Evolutionary conservation across 2,113 vertebrate species (phyloP).

Genomic region (Entomyzon cyanotis): DNA sequence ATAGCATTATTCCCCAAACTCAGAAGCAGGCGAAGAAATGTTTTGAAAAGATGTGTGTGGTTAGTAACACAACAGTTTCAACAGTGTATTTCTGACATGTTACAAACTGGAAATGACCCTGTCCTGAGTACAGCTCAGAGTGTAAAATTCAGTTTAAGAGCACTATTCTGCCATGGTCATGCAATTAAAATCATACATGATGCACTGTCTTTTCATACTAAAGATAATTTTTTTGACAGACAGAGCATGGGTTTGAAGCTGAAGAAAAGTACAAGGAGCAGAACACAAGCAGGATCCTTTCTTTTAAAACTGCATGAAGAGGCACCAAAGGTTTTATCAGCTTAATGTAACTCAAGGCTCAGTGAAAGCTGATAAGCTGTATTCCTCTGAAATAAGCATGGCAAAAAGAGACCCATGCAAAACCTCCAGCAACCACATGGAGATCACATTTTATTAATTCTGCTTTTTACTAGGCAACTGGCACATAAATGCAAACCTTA

Average conservation of each 20-base stretch:
- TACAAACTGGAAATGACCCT: neutral
- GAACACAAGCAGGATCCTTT: neutral
- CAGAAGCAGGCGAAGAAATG: neutral
- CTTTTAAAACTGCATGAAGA: neutral
- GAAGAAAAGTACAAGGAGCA: neutral
- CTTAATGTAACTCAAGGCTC: neutral
- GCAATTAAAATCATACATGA: neutral
- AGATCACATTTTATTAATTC: slow-evolving; percentile 5
- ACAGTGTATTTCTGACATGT: neutral
- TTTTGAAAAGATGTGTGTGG: neutral
- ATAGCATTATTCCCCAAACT: neutral
- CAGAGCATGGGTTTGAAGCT: neutral
- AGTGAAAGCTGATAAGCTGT: neutral
- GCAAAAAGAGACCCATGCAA: neutral
- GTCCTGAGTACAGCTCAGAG: neutral
- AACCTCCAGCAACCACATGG: neutral
- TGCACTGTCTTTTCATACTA: neutral
- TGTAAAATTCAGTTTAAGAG: neutral
- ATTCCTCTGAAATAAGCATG: neutral
- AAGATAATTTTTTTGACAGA: neutral
- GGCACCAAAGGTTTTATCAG: neutral
- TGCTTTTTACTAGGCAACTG: neutral
- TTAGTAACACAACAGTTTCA: neutral
- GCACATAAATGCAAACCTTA: neutral
- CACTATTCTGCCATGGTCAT: neutral